Evolutionary conservation across 2,888 invertebrate genomes (phyloP).

Genomic region (Phrixothrix hirtus): DNA sequence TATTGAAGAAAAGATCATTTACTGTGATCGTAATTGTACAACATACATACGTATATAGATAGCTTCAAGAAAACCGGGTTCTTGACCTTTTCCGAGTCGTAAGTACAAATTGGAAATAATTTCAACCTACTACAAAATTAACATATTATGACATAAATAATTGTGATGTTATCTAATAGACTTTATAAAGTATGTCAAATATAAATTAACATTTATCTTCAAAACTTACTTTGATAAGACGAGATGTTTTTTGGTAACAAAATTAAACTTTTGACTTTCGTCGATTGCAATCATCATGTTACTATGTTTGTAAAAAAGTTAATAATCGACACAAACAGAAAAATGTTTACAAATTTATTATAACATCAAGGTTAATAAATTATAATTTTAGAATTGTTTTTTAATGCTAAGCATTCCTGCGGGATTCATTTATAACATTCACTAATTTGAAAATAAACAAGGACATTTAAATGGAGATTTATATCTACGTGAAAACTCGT

Average conservation of each 20-base stretch:
- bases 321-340: neutral
- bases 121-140: conserved; percentile 18
- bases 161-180: conserved; percentile 25
- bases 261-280: conserved; percentile 2
- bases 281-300: too few species aligned
- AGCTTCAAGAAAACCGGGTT: conserved; percentile 2
- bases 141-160: conserved; percentile 22
- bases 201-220: conserved; percentile 24
- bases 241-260: conserved; percentile 11
- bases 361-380: neutral
- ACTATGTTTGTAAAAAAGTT: conserved; percentile 1
- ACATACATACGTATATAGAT: neutral
- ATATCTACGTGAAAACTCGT: too few species aligned
- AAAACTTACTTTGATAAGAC: conserved; percentile 15
- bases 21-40: neutral
- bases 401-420: too few species aligned
- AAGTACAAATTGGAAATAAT: conserved; percentile 17
- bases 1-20: too few species aligned
- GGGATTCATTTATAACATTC: too few species aligned
- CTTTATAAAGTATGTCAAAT: conserved; percentile 22
- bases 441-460: too few species aligned
- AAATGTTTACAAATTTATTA: conserved; percentile 1
- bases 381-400: neutral
- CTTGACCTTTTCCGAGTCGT: conserved; percentile 16
- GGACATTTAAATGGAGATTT: too few species aligned